These are phyloP conservation scores for Autographa gamma DNA, from an alignment of 2,888 invertebrate genomes.

Conservation along the genomic window DNA sequence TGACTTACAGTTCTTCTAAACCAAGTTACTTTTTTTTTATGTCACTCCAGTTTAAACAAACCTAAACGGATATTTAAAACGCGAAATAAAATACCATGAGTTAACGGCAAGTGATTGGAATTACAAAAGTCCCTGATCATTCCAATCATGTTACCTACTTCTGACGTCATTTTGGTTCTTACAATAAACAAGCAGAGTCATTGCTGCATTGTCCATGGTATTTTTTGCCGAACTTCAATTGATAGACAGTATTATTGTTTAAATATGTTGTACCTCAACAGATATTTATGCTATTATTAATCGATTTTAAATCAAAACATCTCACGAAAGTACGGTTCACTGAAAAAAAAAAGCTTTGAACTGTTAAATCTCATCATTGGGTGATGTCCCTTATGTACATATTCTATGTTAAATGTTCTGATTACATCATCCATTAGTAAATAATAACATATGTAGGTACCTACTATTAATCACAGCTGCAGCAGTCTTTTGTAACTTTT, in stretches of 20 bases:
- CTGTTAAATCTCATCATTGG: background rate
- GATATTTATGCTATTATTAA: background rate
- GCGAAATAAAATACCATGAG: background rate
- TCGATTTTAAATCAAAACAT: background rate
- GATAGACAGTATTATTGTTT: constrained; percentile 24
- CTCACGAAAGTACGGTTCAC: background rate
- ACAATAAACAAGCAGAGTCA: constrained; percentile 21
- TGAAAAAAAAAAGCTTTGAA: background rate
- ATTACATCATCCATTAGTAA: no score
- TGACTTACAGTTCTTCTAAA: no score
- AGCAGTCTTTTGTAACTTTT: background rate
- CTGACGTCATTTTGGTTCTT: constrained; percentile 34
- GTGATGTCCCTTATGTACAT: no score
- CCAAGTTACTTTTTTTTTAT: background rate
- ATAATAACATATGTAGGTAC: no score
- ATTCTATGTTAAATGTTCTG: no score
- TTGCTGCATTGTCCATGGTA: constrained; percentile 15
- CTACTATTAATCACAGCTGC: background rate
- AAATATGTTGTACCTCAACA: background rate
- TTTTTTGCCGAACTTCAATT: constrained; percentile 32
- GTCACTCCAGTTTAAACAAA: background rate
- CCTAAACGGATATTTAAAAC: background rate
- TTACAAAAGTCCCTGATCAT: constrained; percentile 34
- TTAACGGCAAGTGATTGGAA: background rate
- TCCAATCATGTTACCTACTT: constrained; percentile 7